Evolutionary conservation across 2,888 invertebrate species (phyloP), one percentile per base, ranked within the genome.

Genomic region (Apeira syringaria): DNA sequence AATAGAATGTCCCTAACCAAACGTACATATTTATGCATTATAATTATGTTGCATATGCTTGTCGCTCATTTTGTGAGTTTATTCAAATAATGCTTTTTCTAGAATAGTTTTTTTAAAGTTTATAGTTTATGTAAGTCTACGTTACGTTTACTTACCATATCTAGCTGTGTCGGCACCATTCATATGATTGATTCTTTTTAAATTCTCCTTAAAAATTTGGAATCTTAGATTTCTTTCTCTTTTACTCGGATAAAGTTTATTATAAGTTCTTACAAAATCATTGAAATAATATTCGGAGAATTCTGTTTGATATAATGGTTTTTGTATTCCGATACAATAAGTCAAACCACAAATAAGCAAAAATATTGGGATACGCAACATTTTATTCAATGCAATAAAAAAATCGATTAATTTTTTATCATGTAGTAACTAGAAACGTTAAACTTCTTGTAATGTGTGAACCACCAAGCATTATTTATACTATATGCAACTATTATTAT

Each of bases 351-450:
- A 20, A 0, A 10, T 2, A 11, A 35, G 0, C 6, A 26, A 12
- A n/a, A 25, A n/a, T 41, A 53, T 43, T 40, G 31, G 44, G 24
- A 47, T 31, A 17, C 18, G 28, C 31, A 9, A 18, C 30, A 30
- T 30, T 1, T n/a, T 22, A n/a, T n/a, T n/a, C n/a, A n/a, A n/a
- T n/a, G n/a, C n/a, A n/a, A n/a, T n/a, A n/a, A n/a, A n/a, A n/a
- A n/a, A n/a, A n/a, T n/a, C n/a, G n/a, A n/a, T n/a, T n/a, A n/a
- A n/a, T n/a, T n/a, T n/a, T n/a, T n/a, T n/a, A n/a, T n/a, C n/a
- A n/a, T n/a, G n/a, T n/a, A n/a, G n/a, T n/a, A n/a, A n/a, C n/a
- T n/a, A n/a, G n/a, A n/a, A n/a, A n/a, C n/a, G n/a, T n/a, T n/a
- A n/a, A n/a, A n/a, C n/a, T n/a, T n/a, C n/a, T n/a, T n/a, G n/a